phyloP scores from a whole-genome alignment of 1,140 invertebrate species.

The Lepidotrigona ventralis region DNA sequence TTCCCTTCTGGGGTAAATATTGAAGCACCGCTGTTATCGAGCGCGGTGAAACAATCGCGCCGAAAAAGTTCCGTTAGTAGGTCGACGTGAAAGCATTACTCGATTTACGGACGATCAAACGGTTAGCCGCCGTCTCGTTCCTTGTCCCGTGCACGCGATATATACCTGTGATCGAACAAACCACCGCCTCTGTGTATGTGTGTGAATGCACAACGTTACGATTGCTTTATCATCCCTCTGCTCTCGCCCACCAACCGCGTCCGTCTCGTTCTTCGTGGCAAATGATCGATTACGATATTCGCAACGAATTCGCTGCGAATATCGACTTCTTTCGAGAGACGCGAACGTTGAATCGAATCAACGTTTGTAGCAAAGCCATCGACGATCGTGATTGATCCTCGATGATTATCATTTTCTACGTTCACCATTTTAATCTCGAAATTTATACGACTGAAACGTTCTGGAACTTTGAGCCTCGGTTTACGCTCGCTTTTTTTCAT shows the following conservation, averaged over 20 bases:
- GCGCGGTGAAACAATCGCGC: slow-evolving; percentile 6
- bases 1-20: slow-evolving; percentile 35
- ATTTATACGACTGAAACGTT: neutral
- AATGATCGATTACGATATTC: no score
- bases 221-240: no score
- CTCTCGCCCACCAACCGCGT: no score
- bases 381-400: no score
- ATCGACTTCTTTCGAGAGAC: no score
- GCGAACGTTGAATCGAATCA: no score
- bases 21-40: slow-evolving; percentile 33
- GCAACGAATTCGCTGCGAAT: no score
- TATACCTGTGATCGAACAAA: neutral
- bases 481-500: neutral
- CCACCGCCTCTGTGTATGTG: neutral
- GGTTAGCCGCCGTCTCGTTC: neutral
- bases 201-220: no score
- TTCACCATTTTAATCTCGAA: neutral
- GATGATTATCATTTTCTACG: no score
- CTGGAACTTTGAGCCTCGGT: no score
- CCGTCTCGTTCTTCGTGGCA: no score
- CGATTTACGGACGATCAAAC: slow-evolving; percentile 24
- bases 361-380: no score
- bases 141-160: neutral
- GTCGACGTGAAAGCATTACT: slow-evolving; percentile 19
- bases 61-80: slow-evolving; percentile 20